Evolutionary conservation across 2,888 invertebrate genomes (phyloP), one percentile per base, ranked within the genome.

Genomic region (Ichneumon xanthorius): DNA sequence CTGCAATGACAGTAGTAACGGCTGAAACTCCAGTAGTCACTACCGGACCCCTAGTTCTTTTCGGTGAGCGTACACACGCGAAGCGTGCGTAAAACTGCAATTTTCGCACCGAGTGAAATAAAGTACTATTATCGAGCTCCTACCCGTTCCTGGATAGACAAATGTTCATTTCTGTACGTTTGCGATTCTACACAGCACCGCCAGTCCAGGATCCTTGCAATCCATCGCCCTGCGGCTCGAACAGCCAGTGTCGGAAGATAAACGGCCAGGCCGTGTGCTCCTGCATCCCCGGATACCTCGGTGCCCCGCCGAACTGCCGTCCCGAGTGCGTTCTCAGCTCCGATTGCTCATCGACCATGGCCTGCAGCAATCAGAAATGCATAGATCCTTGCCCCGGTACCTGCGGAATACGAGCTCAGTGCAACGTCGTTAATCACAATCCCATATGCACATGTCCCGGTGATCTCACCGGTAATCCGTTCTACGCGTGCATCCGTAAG

Each of bases 261-360:
- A 96, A 96, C 88, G 95, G 95, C 81, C 96, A 96, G 84, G 96
- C 96, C 40, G 95, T 96, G 77, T 96, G 96, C 90, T 94, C 95
- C 85, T 96, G 96, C 91, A 93, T 96, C 78, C 94, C 95, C 22
- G 96, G 95, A 88, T 96, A 96, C 90, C 95, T 95, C 77, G 96
- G 96, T 53, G 95, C 96, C 91, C 96, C 96, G 45, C 95, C 95
- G 40, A 95, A 95, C 82, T 96, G 97, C 92, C 94, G 96, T 86
- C 96, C 96, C 1, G 96, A 96, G 93, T 97, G 96, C 92, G 95
- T 95, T 16, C 95, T 95, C 72, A 96, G 96, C 91, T 95, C 96
- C 1, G 96, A 97, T 89, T 97, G 97, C 90, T 93, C 95, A 67
- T 94, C 94, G 80, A 95, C 95, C 76, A 95, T 95, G 89, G 96